These are phyloP conservation scores for Byasa hedistus DNA, from an alignment of 2,888 invertebrate species.

Conservation along the genomic window DNA sequence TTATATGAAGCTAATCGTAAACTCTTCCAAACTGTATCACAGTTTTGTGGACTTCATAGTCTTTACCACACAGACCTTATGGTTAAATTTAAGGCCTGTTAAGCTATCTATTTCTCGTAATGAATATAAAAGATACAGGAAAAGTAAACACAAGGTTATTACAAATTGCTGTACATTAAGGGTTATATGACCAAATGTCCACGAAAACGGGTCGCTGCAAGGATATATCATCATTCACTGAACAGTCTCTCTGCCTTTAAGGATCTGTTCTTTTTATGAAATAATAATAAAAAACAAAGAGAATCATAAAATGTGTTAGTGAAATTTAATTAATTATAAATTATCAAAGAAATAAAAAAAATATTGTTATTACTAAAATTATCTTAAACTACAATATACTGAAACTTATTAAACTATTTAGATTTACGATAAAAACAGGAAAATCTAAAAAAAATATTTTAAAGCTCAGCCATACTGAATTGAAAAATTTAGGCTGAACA, in stretches of 20 bases:
- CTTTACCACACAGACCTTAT: background rate
- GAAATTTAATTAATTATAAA: too few species aligned
- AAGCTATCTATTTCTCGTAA: slow-evolving; percentile 29
- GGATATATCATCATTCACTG: slow-evolving; percentile 28
- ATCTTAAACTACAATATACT: too few species aligned
- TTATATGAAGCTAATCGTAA: too few species aligned
- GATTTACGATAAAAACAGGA: too few species aligned
- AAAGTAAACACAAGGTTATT: slow-evolving; percentile 30
- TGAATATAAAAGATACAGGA: slow-evolving; percentile 29
- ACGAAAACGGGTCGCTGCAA: slow-evolving; percentile 26
- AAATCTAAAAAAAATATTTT: too few species aligned
- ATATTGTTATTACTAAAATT: too few species aligned
- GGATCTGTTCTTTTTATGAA: background rate
- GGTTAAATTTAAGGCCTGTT: slow-evolving; percentile 23
- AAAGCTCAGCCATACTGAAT: too few species aligned
- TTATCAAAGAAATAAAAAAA: too few species aligned
- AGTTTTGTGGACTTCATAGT: background rate
- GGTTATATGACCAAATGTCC: slow-evolving; percentile 27
- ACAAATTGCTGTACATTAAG: slow-evolving; percentile 29
- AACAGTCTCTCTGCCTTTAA: background rate
- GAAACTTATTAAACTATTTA: too few species aligned
- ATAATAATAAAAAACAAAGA: background rate
- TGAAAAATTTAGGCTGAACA: too few species aligned
- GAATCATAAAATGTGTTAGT: too few species aligned
- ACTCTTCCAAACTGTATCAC: too few species aligned